Percentiles rank a stretch among this genome's conserved stretches.
phyloP scores from a whole-genome alignment of 2,888 invertebrate species.

The Desoria tigrina region DNA sequence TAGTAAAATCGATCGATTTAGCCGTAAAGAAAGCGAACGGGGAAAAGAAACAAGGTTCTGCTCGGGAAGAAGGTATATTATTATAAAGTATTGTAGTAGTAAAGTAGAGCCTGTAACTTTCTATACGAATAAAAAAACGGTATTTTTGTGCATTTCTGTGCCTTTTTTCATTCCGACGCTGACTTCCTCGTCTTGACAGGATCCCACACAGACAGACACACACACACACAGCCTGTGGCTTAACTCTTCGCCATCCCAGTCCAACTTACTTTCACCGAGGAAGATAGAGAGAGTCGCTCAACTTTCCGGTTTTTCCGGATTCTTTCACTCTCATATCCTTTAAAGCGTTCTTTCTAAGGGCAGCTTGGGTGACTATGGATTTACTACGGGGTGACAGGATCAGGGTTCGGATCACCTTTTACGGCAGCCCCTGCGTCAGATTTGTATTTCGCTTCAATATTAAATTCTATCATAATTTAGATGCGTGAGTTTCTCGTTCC shows the following conservation, averaged over 20 bases:
- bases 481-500: too few species aligned
- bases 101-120: too few species aligned
- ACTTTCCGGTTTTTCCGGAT: not conserved
- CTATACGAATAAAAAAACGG: too few species aligned
- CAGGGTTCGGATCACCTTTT: too few species aligned
- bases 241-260: not conserved
- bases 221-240: slow-evolving; percentile 1
- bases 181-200: slow-evolving; percentile 3
- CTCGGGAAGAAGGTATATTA: too few species aligned
- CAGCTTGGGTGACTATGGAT: too few species aligned
- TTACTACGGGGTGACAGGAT: too few species aligned
- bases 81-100: too few species aligned
- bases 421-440: too few species aligned
- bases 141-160: not conserved
- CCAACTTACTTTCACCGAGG: not conserved
- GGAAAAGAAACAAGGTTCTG: not conserved
- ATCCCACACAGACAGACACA: not conserved
- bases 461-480: too few species aligned
- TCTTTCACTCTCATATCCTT: not conserved
- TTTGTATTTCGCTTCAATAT: too few species aligned
- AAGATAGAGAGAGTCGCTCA: not conserved
- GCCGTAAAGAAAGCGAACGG: not conserved
- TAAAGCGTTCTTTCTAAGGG: not conserved
- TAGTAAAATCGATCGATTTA: slow-evolving; percentile 7
- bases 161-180: slow-evolving; percentile 4